Percentiles rank a stretch among this genome's conserved stretches.
phyloP scores from a whole-genome alignment of 1,140 invertebrate genomes.

The Sycophila sp. region DNA sequence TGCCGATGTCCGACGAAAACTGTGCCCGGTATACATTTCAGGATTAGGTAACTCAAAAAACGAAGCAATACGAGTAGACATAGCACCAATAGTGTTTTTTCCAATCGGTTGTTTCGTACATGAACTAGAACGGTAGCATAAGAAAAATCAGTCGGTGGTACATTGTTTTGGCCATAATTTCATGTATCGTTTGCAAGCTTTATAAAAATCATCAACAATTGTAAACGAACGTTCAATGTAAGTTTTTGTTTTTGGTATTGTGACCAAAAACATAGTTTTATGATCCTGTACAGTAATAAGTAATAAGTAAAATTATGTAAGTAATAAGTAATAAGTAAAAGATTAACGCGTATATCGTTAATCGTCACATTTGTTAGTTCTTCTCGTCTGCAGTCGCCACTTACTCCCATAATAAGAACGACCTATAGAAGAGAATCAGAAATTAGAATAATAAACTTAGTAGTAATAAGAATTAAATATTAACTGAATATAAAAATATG shows the following conservation, averaged over 20 bases:
- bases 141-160: background rate
- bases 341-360: background rate
- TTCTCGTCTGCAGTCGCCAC: background rate
- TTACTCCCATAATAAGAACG: background rate
- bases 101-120: background rate
- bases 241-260: background rate
- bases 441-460: background rate
- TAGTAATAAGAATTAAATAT: background rate
- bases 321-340: too few species aligned
- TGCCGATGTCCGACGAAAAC: background rate
- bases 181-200: background rate
- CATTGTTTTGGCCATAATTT: background rate
- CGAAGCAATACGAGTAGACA: background rate
- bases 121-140: background rate
- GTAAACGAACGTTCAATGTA: background rate
- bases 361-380: background rate
- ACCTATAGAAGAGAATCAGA: slow-evolving; percentile 9
- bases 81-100: background rate
- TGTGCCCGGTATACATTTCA: background rate
- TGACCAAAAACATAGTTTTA: background rate
- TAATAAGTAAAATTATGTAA: too few species aligned
- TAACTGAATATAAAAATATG: background rate
- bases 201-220: background rate
- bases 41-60: background rate
- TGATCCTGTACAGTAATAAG: too few species aligned